Conservation (phyloP, 2,888 invertebrate species). For the Parnassius smintheus region DNA sequence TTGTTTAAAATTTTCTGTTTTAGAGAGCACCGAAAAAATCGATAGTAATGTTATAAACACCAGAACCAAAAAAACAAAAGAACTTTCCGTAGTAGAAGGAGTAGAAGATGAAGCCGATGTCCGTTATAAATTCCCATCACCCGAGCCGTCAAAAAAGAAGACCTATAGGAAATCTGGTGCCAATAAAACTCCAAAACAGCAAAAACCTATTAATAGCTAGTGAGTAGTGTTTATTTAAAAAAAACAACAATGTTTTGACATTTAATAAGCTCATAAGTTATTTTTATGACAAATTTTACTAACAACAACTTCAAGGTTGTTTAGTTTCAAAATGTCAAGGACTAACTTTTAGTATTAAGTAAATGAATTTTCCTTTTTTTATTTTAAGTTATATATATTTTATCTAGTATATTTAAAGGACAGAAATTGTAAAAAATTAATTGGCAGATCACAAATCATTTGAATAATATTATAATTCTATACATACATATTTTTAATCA, state of each 20-base stretch:
- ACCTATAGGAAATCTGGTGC: constrained; percentile 11
- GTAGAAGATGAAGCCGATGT: constrained; percentile 29
- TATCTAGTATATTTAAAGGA: not conserved
- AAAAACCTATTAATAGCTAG: constrained; percentile 33
- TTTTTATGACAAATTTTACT: not conserved
- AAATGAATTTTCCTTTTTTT: not conserved
- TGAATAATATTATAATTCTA: not conserved
- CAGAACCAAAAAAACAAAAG: constrained; percentile 8
- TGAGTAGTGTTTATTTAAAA: constrained; percentile 30
- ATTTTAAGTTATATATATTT: not conserved
- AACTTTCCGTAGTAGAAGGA: not conserved
- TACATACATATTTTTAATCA: too few species aligned
- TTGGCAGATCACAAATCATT: not conserved
- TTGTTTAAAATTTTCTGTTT: not conserved
- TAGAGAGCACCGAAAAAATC: constrained; percentile 16
- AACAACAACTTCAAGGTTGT: not conserved
- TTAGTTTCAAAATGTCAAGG: constrained; percentile 4
- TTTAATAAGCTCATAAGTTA: not conserved
- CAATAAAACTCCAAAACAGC: constrained; percentile 28
- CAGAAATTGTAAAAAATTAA: not conserved
- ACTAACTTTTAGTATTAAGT: not conserved
- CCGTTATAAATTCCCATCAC: constrained; percentile 40
- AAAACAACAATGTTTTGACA: not conserved
- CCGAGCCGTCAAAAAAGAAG: constrained; percentile 21
- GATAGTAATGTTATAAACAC: constrained; percentile 14